Conservation (phyloP, 2,888 invertebrate species). For the Cremastinae sp. region DNA sequence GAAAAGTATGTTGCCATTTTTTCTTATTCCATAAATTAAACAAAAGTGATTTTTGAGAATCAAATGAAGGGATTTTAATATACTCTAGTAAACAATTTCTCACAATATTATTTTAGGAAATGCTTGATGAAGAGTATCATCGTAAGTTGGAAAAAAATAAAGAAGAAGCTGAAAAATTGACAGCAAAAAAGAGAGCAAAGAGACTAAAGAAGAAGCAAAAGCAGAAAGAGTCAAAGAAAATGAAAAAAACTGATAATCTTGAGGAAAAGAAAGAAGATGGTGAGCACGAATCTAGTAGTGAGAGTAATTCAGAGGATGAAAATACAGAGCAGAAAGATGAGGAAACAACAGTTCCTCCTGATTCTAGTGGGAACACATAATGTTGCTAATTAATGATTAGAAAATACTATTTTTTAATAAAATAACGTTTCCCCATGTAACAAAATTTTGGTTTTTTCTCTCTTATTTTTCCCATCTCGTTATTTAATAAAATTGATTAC, state of each 20-base stretch:
- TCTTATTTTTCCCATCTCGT: no score
- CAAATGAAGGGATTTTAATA: neutral
- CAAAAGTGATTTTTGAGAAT: neutral
- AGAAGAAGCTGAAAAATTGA: slow-evolving; percentile 87
- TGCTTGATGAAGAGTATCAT: slow-evolving; percentile 91
- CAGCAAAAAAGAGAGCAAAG: slow-evolving; percentile 96
- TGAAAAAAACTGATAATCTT: slow-evolving; percentile 70
- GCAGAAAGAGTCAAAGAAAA: slow-evolving; percentile 72
- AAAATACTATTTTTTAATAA: no score
- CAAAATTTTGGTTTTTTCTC: no score
- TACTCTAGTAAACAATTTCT: slow-evolving; percentile 6
- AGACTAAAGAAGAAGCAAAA: slow-evolving; percentile 89
- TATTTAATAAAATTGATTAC: no score
- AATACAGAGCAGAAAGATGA: slow-evolving; percentile 16
- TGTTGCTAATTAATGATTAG: no score
- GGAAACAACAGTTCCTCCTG: no score
- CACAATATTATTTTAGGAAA: slow-evolving; percentile 83
- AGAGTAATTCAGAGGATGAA: slow-evolving; percentile 75
- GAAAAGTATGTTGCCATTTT: slow-evolving; percentile 84
- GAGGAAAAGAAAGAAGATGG: slow-evolving; percentile 39
- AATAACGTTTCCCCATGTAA: no score
- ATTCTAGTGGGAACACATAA: no score
- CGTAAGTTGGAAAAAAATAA: slow-evolving; percentile 89
- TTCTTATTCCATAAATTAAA: no score
- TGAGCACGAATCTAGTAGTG: slow-evolving; percentile 71